Conservation (phyloP, 1,140 invertebrate species). For the Caenorhabditis brenneri region DNA sequence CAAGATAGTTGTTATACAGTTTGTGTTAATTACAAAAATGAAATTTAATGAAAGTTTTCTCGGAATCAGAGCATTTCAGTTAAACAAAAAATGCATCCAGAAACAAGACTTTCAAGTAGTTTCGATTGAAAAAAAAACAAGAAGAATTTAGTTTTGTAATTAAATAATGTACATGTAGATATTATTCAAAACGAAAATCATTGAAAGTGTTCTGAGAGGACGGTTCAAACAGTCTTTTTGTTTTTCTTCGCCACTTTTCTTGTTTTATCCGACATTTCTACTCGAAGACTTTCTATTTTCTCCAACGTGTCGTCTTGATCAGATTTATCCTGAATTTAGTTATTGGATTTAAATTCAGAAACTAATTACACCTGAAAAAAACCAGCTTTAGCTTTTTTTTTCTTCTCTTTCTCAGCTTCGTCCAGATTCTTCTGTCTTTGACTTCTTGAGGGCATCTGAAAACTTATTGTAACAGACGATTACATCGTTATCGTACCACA, state of each 20-base stretch:
- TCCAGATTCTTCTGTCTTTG: neutral
- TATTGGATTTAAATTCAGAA: neutral
- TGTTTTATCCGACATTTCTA: neutral
- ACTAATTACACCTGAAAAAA: neutral
- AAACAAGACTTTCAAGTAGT: no score
- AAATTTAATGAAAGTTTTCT: no score
- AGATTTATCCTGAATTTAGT: neutral
- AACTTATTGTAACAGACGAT: neutral
- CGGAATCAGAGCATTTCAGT: no score
- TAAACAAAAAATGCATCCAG: no score
- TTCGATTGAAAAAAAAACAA: no score
- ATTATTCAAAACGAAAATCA: neutral
- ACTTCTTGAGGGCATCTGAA: neutral
- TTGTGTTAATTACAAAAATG: no score
- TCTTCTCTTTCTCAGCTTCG: neutral
- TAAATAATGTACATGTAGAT: no score
- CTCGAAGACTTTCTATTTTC: neutral
- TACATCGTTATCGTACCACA: neutral
- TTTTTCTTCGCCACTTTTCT: neutral
- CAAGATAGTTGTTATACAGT: slow-evolving; percentile 5
- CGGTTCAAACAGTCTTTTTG: neutral
- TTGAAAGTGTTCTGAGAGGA: neutral
- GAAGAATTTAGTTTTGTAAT: no score
- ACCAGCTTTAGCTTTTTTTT: neutral
- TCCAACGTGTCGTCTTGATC: neutral